These are phyloP conservation scores for Cyprinodon brontotheroides DNA, from an alignment of 2,113 vertebrate species.

Conservation along the genomic window DNA sequence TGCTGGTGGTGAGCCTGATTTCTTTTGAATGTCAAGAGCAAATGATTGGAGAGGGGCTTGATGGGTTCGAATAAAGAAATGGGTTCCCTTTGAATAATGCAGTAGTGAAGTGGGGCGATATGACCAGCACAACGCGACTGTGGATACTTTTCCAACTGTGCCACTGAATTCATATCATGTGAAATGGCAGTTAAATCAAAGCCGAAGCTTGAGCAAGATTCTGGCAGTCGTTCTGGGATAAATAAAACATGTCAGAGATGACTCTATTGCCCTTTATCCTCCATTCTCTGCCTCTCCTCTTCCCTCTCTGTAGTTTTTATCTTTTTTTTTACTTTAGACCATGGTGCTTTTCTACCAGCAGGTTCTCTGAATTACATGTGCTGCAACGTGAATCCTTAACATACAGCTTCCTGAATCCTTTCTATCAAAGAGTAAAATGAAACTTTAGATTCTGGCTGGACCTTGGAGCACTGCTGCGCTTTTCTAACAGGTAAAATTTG, in stretches of 20 bases:
- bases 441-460: neutral
- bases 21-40: constrained; percentile 25
- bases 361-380: constrained; percentile 2
- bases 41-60: constrained; percentile 32
- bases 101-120: constrained; percentile 53
- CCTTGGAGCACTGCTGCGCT: neutral
- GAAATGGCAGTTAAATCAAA: constrained; percentile 70
- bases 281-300: constrained; percentile 15
- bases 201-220: constrained; percentile 49
- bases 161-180: constrained; percentile 54
- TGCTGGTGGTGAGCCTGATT: constrained; percentile 19
- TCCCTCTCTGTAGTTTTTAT: constrained; percentile 8
- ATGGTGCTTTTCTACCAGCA: constrained; percentile 17
- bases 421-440: neutral
- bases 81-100: constrained; percentile 71
- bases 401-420: constrained; percentile 4
- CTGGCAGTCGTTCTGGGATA: constrained; percentile 61
- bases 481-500: neutral
- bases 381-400: constrained; percentile 1
- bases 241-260: constrained; percentile 74
- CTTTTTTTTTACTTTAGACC: constrained; percentile 24
- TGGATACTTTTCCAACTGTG: constrained; percentile 37
- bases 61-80: constrained; percentile 48
- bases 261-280: constrained; percentile 63
- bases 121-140: constrained; percentile 48